Evolutionary conservation across 1,140 invertebrate genomes (phyloP).

Genomic region (Scaptomyza pallida): DNA sequence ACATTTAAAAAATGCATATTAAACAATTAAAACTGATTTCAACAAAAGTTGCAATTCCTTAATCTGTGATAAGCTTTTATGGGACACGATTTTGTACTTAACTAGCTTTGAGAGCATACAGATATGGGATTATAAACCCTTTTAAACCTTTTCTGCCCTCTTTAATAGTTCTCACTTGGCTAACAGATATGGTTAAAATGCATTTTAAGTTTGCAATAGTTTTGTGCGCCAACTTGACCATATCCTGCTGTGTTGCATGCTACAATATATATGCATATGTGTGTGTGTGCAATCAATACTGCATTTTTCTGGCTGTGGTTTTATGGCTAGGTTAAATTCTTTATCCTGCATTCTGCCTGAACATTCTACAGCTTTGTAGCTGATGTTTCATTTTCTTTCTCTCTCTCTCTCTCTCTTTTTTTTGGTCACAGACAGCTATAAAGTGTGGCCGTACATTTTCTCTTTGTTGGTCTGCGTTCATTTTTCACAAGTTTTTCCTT

Average conservation of each 20-base stretch:
- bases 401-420: background rate
- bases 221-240: conserved; percentile 72
- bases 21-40: too few species aligned
- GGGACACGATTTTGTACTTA: too few species aligned
- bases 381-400: background rate
- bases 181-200: background rate
- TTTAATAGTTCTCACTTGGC: conserved; percentile 1
- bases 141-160: too few species aligned
- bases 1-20: too few species aligned
- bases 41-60: too few species aligned
- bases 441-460: conserved; percentile 56
- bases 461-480: background rate
- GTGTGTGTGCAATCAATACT: background rate
- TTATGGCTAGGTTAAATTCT: conserved; percentile 8
- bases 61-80: too few species aligned
- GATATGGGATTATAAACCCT: too few species aligned
- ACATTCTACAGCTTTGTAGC: too few species aligned
- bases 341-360: conserved; percentile 13
- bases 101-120: too few species aligned
- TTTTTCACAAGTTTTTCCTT: conserved; percentile 31
- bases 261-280: conserved; percentile 13
- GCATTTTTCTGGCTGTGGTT: background rate
- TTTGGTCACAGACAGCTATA: conserved; percentile 24
- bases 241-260: conserved; percentile 65
- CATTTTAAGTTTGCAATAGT: conserved; percentile 42